Base-by-base conservation (phyloP, 2,888 invertebrate species). In the Pristionchus mayeri region DNA sequence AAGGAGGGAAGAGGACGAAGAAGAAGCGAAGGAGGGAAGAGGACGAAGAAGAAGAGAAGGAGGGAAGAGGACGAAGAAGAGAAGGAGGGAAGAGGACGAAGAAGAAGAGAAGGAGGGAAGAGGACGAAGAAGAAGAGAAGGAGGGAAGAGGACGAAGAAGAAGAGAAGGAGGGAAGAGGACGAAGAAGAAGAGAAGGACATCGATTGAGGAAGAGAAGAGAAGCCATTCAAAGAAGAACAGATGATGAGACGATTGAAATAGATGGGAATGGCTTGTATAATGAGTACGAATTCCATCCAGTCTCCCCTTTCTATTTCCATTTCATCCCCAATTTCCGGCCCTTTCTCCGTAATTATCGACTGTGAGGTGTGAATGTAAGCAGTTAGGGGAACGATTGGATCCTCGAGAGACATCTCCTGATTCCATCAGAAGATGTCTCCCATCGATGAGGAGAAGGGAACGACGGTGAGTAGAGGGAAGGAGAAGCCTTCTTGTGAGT, bases 401-500 rank as follows among this genome's bases (percentile, higher is more conserved):
- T 24, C 57, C 9, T 57, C 27, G 3, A 4, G 21, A 54, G 57
- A 18, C 9, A 18, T 60, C 11, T 27, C 30, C 27, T 27, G 27
- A 60, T 27, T 27, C 27, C 57, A 60, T 52, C 18, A 16, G 30
- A 9, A 6, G 27, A 27, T 9, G 24, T 3, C 24, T 24, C 30
- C 27, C 24, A 27, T 60, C 30, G 13, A 30, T 60, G 57, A 24
- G 57, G 57, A 60, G 57, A 60, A 60, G 57, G 57, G 27, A 60
- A 60, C 37, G 34, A 37, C 37, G 27, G 67, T 67, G 67, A 34
- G 37, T 18, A 67, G 37, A 37, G 37, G 67, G 27, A 63, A 63
- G 37, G 37, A 37, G 67, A 67, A 67, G 67, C 67, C 67, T 37
- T 67, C 67, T 67, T 67, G 67, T 67, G 67, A 67, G 67, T 34